phyloP scores from a whole-genome alignment of 2,888 invertebrate genomes.

The Calameuta pallipes region DNA sequence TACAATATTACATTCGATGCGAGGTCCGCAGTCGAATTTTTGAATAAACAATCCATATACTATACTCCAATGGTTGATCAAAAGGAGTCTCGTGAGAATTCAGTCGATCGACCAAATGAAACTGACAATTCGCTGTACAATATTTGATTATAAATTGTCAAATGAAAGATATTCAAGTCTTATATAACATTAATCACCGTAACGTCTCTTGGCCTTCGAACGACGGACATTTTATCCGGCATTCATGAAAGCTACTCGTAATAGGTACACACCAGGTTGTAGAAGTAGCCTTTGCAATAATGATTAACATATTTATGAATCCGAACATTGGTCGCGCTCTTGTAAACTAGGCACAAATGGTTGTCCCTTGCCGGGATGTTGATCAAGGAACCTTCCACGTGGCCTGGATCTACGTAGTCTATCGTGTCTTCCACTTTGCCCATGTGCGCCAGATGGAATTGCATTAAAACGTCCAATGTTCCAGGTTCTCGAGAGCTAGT shows the following conservation, averaged over 20 bases:
- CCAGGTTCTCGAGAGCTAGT: constrained; percentile 23
- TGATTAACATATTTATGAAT: constrained; percentile 60
- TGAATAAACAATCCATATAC: constrained; percentile 4
- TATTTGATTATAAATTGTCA: constrained; percentile 4
- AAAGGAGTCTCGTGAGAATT: neutral
- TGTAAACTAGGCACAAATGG: constrained; percentile 76
- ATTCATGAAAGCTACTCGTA: constrained; percentile 39
- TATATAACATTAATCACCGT: neutral
- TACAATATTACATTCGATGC: constrained; percentile 45
- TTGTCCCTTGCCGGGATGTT: constrained; percentile 75
- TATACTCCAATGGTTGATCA: neutral
- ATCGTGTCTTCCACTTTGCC: constrained; percentile 43
- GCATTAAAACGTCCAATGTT: constrained; percentile 57
- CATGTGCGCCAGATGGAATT: constrained; percentile 50
- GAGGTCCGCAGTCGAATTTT: neutral
- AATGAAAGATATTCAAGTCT: neutral
- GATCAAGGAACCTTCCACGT: constrained; percentile 68
- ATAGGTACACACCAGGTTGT: constrained; percentile 59
- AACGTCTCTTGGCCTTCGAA: neutral
- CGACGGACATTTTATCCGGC: constrained; percentile 4
- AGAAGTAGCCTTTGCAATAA: constrained; percentile 57
- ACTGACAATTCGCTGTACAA: constrained; percentile 10
- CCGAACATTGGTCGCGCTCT: constrained; percentile 67
- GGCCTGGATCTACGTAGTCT: constrained; percentile 54
- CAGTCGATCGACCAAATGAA: neutral